Evolutionary conservation across 2,888 invertebrate genomes (phyloP).

Genomic region (Sminthurinus aureus): DNA sequence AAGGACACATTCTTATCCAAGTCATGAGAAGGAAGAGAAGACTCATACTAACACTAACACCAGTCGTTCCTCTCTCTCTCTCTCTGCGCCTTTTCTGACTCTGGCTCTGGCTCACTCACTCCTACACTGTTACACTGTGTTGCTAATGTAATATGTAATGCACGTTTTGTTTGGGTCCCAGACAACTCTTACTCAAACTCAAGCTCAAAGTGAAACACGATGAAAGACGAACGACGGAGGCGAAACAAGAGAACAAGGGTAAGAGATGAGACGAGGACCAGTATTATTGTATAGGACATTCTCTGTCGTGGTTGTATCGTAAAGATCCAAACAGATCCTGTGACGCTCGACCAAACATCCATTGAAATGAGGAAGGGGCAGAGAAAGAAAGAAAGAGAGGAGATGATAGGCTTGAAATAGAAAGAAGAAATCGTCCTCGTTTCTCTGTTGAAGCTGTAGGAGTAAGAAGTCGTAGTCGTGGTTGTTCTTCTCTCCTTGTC

Average conservation of each 20-base stretch:
- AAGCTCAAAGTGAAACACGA: too few species aligned
- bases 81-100: not conserved
- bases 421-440: conserved; percentile 17
- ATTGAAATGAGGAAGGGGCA: conserved; percentile 35
- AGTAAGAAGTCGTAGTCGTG: not conserved
- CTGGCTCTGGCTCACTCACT: too few species aligned
- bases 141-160: conserved; percentile 24
- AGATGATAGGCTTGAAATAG: not conserved
- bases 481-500: conserved; percentile 2
- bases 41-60: too few species aligned
- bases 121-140: too few species aligned
- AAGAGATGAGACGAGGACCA: not conserved
- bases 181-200: too few species aligned
- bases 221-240: conserved; percentile 7
- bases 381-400: conserved; percentile 20
- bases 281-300: conserved; percentile 41
- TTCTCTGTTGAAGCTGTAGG: conserved; percentile 11
- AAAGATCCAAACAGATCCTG: conserved; percentile 48
- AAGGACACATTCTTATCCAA: conserved; percentile 16
- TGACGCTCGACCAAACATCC: conserved; percentile 45
- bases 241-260: not conserved
- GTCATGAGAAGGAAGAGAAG: not conserved
- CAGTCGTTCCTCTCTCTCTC: not conserved
- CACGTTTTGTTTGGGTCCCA: conserved; percentile 21
- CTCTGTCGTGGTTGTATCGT: conserved; percentile 44